These are phyloP conservation scores for Mythimna lalbum DNA, from an alignment of 2,888 invertebrate genomes.

Conservation along the genomic window DNA sequence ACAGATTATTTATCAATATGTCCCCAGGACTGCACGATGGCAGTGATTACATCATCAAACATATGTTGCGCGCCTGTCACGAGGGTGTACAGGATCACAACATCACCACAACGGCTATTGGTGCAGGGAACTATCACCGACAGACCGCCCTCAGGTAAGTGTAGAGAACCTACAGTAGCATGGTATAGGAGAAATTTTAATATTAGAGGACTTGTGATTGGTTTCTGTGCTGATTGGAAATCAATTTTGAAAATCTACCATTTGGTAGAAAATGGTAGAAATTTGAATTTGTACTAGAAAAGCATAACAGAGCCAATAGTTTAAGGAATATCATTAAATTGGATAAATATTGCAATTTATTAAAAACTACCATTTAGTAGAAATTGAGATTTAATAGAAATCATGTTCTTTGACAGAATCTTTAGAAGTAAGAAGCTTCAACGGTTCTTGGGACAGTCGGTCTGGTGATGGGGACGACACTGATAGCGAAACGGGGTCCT, in stretches of 20 bases:
- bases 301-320: not conserved
- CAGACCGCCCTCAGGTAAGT: constrained; percentile 73
- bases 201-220: not conserved
- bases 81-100: constrained; percentile 93
- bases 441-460: constrained; percentile 83
- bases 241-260: constrained; percentile 19
- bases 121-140: constrained; percentile 91
- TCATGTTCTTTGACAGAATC: constrained; percentile 68
- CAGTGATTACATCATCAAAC: constrained; percentile 96
- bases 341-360: not conserved
- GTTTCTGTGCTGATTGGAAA: not conserved
- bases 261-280: constrained; percentile 39
- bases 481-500: constrained; percentile 74
- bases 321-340: rapidly evolving
- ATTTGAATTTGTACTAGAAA: not conserved
- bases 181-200: not conserved
- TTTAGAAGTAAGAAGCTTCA: constrained; percentile 77
- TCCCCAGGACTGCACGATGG: constrained; percentile 93
- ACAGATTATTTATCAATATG: not conserved
- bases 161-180: too few species aligned
- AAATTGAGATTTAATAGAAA: constrained; percentile 3
- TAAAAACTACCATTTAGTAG: constrained; percentile 31
- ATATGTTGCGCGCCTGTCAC: constrained; percentile 95
- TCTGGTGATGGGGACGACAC: constrained; percentile 80
- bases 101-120: constrained; percentile 96